These are phyloP conservation scores for Siniperca chuatsi DNA, from an alignment of 2,113 vertebrate genomes.

Conservation along the genomic window DNA sequence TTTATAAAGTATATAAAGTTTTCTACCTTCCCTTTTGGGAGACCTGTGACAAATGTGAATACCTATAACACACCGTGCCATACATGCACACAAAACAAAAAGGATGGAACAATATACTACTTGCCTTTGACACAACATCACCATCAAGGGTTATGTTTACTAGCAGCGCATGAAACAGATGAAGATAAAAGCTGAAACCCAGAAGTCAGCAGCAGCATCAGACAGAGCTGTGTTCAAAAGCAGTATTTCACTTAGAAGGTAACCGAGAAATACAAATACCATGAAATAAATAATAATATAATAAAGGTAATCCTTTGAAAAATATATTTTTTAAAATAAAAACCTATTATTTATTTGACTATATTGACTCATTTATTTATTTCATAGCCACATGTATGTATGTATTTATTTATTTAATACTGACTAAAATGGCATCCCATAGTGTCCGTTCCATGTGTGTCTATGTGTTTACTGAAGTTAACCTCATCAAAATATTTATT, in stretches of 20 bases:
- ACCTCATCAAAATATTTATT: conserved; percentile 28
- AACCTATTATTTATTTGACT: too few species aligned
- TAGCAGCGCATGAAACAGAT: background rate
- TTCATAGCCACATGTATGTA: too few species aligned
- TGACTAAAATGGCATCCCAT: too few species aligned
- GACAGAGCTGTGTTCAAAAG: conserved; percentile 10
- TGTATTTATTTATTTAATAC: too few species aligned
- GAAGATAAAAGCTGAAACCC: conserved; percentile 6
- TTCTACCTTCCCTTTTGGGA: background rate
- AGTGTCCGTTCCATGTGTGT: too few species aligned
- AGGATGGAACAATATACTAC: background rate
- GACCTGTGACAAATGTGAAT: background rate
- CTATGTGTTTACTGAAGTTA: conserved; percentile 1
- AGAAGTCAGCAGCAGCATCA: background rate
- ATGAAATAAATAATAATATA: too few species aligned
- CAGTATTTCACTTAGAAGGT: background rate
- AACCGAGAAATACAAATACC: too few species aligned
- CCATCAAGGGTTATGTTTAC: background rate
- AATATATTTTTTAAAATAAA: too few species aligned
- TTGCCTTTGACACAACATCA: background rate
- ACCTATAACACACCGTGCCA: background rate
- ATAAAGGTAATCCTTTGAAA: too few species aligned
- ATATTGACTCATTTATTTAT: too few species aligned
- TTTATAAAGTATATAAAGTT: background rate
- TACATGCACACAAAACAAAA: background rate